Base-by-base conservation (phyloP, 2,797 vertebrate genomes). In the Myotis pilosus region DNA sequence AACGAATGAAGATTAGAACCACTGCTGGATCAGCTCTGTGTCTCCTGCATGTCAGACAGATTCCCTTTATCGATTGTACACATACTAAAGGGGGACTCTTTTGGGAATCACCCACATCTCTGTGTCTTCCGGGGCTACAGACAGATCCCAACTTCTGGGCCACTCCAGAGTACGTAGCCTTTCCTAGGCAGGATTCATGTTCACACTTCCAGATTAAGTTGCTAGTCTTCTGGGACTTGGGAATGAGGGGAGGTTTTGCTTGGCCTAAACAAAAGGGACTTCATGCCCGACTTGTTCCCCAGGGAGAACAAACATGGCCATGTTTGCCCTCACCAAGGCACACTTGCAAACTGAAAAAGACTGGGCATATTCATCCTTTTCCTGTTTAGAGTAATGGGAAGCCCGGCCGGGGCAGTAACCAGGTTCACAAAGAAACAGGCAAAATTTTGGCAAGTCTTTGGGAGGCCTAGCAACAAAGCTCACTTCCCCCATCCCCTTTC, bases 401-500 rank as follows among this genome's bases (percentile, higher is more conserved):
- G 41, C 87, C 85, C 95, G 92, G 87, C 95, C 93, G 81, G 87
- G 86, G 71, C 47, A 62, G 93, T 95, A 95, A 88, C 92, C 28
- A 36, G 41, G 76, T 69, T 96, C 79, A 96, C 94, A 97, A 94
- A 92, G 93, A 93, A 95, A 86, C 22, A 88, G 88, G 87, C 85
- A 89, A 95, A 88, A 96, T 88, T 90, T 97, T 97, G 97, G 96
- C 96, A 97, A 95, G 92, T 80, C 90, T 76, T n/a, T 30, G 62
- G 86, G 97, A 97, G 96, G 85, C 96, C 86, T 97, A 97, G 96
- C 96, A 97, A 97, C 97, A 95, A 80, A 93, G 68, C 62, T 89
- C 81, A 71, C 72, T 93, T 92, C 66, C 64, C 66, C 51, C 22
- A 90, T 17, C 55, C 57, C 16, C 33, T 93, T 95, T 93, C 94